Evolutionary conservation across 2,113 vertebrate species (phyloP).

Genomic region (Caranx ignobilis): DNA sequence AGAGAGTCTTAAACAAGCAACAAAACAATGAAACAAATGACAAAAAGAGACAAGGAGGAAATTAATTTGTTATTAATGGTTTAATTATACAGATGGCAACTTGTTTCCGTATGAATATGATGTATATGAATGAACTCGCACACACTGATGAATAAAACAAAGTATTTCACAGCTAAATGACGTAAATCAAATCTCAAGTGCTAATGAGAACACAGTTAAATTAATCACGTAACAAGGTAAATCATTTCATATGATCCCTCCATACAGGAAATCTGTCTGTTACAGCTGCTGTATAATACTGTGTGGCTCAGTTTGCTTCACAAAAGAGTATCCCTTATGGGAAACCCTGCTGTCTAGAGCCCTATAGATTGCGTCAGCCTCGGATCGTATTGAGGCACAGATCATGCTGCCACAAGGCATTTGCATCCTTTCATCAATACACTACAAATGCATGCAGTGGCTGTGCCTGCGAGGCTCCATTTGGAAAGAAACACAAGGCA

Average conservation of each 20-base stretch:
- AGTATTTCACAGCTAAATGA: not conserved
- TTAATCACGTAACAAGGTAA: conserved; percentile 21
- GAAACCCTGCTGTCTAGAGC: conserved; percentile 57
- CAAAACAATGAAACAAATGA: conserved; percentile 7
- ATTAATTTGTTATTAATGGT: not conserved
- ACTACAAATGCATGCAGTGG: conserved; percentile 62
- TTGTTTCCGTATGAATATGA: not conserved
- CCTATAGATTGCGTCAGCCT: conserved; percentile 69
- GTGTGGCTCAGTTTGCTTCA: conserved; percentile 59
- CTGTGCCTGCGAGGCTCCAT: conserved; percentile 36
- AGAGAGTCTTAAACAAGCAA: conserved; percentile 7
- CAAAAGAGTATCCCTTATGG: conserved; percentile 60
- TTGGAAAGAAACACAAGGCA: conserved; percentile 49
- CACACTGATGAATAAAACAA: not conserved
- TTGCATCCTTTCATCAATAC: conserved; percentile 73
- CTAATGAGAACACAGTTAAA: not conserved
- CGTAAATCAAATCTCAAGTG: not conserved
- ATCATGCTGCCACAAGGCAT: conserved; percentile 64
- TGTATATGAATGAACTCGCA: not conserved
- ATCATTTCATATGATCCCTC: not conserved
- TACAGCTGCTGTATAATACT: conserved; percentile 11
- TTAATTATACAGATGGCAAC: not conserved
- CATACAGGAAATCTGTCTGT: conserved; percentile 31
- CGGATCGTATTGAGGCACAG: conserved; percentile 59
- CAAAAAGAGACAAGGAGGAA: conserved; percentile 5